These are phyloP conservation scores for Grus americana DNA, from an alignment of 2,113 vertebrate genomes.

Conservation along the genomic window DNA sequence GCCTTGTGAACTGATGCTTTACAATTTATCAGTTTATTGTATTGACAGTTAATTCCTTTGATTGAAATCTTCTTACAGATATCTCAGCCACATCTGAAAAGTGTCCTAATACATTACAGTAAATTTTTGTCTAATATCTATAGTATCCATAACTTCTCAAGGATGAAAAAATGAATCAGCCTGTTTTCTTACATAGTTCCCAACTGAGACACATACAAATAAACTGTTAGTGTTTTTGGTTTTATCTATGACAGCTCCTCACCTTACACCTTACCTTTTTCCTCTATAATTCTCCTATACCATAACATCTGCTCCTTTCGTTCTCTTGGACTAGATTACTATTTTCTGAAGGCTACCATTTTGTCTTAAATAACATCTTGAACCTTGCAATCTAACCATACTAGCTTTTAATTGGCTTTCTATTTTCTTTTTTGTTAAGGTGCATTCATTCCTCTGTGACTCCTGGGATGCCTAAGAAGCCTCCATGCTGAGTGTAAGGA, in stretches of 20 bases:
- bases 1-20: background rate
- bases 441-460: conserved; percentile 58
- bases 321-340: background rate
- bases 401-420: conserved; percentile 22
- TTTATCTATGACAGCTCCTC: background rate
- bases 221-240: background rate
- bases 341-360: conserved; percentile 9
- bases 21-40: background rate
- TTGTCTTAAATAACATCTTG: conserved; percentile 16
- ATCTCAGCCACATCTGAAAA: background rate
- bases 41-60: background rate
- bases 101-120: background rate
- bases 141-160: background rate
- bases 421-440: conserved; percentile 54
- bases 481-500: conserved; percentile 64
- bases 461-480: conserved; percentile 66
- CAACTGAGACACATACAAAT: background rate
- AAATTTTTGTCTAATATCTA: background rate
- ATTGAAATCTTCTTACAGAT: background rate
- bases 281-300: background rate
- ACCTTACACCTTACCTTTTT: background rate
- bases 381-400: background rate
- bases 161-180: background rate
- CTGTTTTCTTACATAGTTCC: background rate
- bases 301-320: background rate